phyloP scores from a whole-genome alignment of 2,888 invertebrate species.

The Caenorhabditis zanzibari region DNA sequence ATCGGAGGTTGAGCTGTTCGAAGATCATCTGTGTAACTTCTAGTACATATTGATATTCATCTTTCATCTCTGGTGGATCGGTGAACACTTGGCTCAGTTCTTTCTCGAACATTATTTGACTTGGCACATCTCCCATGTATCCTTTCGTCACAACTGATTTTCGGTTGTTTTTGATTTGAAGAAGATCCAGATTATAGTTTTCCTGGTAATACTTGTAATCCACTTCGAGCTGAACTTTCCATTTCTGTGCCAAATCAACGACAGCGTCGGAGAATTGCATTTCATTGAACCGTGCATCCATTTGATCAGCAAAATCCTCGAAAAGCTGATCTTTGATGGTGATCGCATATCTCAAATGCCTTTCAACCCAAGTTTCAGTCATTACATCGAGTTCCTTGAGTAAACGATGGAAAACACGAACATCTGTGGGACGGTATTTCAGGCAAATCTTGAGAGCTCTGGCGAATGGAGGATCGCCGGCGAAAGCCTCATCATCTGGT shows the following conservation, averaged over 20 bases:
- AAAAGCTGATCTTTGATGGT: conserved; percentile 63
- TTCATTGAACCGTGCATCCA: conserved; percentile 56
- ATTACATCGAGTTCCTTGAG: conserved; percentile 64
- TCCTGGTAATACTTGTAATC: conserved; percentile 49
- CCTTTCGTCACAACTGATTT: conserved; percentile 36
- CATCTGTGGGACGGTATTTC: conserved; percentile 57
- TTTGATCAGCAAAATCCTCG: conserved; percentile 48
- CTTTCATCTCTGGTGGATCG: conserved; percentile 30
- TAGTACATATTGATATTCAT: conserved; percentile 31
- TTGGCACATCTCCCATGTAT: conserved; percentile 20
- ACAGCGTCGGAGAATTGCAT: conserved; percentile 16
- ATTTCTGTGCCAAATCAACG: background rate
- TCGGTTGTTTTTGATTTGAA: conserved; percentile 12
- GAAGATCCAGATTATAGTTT: conserved; percentile 22
- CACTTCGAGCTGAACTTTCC: conserved; percentile 39
- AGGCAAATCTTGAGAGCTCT: conserved; percentile 52
- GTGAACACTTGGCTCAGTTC: conserved; percentile 38
- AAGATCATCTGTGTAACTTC: conserved; percentile 13
- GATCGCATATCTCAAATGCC: conserved; percentile 67
- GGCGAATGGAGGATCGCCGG: conserved; percentile 43
- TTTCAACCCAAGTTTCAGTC: conserved; percentile 71
- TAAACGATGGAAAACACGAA: conserved; percentile 66
- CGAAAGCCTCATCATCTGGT: conserved; percentile 24
- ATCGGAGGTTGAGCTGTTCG: conserved; percentile 11
- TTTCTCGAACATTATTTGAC: conserved; percentile 58